A percentile compares a stretch with the other conserved stretches of the same genome.
Evolutionary conservation across 2,797 vertebrate genomes (phyloP).

Genomic region (Catharus ustulatus): DNA sequence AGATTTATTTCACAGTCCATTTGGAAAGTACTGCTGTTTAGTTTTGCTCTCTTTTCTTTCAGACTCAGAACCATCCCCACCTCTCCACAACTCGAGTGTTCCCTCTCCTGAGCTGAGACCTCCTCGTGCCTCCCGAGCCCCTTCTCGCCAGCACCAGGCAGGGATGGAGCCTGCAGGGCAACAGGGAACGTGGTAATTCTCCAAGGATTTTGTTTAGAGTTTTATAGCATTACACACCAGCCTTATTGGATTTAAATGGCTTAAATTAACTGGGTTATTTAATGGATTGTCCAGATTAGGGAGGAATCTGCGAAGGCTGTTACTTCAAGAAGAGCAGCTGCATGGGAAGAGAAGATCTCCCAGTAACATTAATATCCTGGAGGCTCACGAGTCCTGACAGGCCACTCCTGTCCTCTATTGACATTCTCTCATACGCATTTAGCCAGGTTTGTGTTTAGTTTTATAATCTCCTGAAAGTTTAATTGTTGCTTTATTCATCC

Average conservation of each 20-base stretch:
- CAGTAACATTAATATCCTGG: conserved; percentile 24
- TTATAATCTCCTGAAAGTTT: conserved; percentile 79
- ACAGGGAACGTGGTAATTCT: conserved; percentile 16
- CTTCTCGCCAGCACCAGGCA: fast-evolving
- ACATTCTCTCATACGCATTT: neutral
- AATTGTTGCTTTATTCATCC: conserved; percentile 80
- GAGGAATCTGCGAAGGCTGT: conserved; percentile 51
- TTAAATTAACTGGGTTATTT: conserved; percentile 73
- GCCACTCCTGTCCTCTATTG: conserved; percentile 52
- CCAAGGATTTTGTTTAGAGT: conserved; percentile 67
- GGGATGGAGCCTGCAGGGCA: neutral
- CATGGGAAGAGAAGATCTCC: neutral
- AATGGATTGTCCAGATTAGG: conserved; percentile 73
- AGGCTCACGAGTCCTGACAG: conserved; percentile 45
- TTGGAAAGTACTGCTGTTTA: neutral
- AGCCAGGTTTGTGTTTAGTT: conserved; percentile 74
- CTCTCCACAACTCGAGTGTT: neutral
- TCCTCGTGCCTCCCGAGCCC: neutral
- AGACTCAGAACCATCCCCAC: neutral
- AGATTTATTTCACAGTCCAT: neutral
- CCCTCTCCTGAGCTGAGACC: neutral
- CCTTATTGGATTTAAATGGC: conserved; percentile 72
- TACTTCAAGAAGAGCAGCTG: conserved; percentile 51
- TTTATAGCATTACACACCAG: conserved; percentile 68
- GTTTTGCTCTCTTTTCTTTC: neutral